Conservation (phyloP, 2,888 invertebrate species). For the Pollenia amentaria region DNA sequence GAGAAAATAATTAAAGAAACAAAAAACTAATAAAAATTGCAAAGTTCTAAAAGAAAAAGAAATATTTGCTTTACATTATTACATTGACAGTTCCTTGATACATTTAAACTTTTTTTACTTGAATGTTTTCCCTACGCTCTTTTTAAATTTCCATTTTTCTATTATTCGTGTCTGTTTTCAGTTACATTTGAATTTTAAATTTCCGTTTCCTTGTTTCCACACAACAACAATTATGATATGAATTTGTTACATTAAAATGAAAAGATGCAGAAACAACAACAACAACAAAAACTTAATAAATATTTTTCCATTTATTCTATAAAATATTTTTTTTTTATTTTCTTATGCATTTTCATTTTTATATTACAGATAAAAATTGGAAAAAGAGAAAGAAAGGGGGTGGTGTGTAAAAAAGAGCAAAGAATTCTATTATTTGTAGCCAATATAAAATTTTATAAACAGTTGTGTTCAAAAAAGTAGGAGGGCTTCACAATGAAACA, state of each 20-base stretch:
- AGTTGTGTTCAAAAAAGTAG: neutral
- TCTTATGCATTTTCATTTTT: slow-evolving; percentile 23
- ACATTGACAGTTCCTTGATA: too few relatives aligned
- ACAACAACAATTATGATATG: slow-evolving; percentile 5
- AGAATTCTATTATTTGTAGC: slow-evolving; percentile 53
- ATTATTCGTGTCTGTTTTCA: neutral
- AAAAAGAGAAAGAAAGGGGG: neutral
- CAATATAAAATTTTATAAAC: slow-evolving; percentile 50
- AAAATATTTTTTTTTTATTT: neutral
- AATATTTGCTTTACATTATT: too few relatives aligned
- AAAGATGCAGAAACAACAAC: neutral
- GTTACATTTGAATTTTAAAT: slow-evolving; percentile 37
- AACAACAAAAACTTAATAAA: slow-evolving; percentile 28
- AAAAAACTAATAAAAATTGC: too few relatives aligned
- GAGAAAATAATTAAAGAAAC: neutral
- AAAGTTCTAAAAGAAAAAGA: too few relatives aligned
- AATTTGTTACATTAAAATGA: slow-evolving; percentile 13
- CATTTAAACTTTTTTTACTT: neutral
- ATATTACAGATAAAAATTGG: neutral
- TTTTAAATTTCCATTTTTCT: neutral
- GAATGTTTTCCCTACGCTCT: neutral
- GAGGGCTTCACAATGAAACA: too few relatives aligned
- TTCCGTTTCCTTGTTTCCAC: slow-evolving; percentile 38
- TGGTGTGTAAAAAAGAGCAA: neutral
- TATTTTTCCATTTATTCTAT: slow-evolving; percentile 38